Evolutionary conservation across 2,888 invertebrate genomes (phyloP), one percentile per base, ranked within the genome.

Genomic region (Lydus trimaculatus): DNA sequence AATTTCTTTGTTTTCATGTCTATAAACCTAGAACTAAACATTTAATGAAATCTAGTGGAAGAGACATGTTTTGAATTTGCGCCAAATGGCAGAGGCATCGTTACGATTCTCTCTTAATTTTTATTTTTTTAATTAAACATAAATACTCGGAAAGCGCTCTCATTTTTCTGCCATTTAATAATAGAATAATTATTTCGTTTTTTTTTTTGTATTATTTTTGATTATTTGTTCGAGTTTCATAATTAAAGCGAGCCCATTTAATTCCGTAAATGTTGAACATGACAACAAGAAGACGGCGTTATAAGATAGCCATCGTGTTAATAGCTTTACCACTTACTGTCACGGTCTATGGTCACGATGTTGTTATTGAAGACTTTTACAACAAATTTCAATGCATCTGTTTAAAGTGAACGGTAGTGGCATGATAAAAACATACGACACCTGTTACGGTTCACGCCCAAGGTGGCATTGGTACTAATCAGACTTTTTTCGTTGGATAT

Each of bases 241-340:
- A 52, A 25, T 52, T 52, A 52, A 52, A 52, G n/a, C n/a, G 23
- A 23, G 11, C 23, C 9, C 52, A 20, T 52, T 52, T 52, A 52
- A 52, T 52, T 52, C n/a, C n/a, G n/a, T 20, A 20, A 25, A 52
- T 25, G 25, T 25, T 25, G 25, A 52, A 52, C 52, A 52, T 52
- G 52, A 52, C 23, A 43, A 33, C 8, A 23, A 11, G 23, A 52
- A 23, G 52, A 52, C 23, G 13, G 13, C 25, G 13, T 1, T 28
- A 43, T 43, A 43, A 43, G 52, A 52, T 52, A 52, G 13, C 52
- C 13, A 52, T 52, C 52, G 52, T 11, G 52, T 52, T 52, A 52
- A 52, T 52, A 52, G 52, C 20, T 52, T 25, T 52, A 20, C 52
- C 52, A 52, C 25, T 52, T 52, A 52, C 25, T 52, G 52, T 52